Evolutionary conservation across 2,888 invertebrate genomes (phyloP), one percentile per base, ranked within the genome.

Genomic region (Lepidochrysops patricia): DNA sequence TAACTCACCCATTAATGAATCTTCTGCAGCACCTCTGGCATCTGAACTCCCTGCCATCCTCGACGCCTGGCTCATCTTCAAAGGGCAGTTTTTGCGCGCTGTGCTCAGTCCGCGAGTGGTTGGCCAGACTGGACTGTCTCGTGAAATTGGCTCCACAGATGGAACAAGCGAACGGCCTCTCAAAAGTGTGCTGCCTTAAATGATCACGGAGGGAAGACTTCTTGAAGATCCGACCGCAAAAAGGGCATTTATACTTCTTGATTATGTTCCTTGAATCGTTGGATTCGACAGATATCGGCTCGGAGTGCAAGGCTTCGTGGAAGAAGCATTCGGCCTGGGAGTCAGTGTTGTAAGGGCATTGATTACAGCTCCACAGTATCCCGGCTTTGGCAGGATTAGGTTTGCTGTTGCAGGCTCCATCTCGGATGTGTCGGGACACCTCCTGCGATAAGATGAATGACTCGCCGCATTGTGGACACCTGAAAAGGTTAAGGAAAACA

Each of bases 371-470:
- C 90, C 90, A 91, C 57, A 83, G 75, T 26, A 80, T 72, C 0
- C 79, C 74, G 0, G 79, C 71, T 57, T 64, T 73, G 4, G 72
- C 67, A 0, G 71, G 63, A 5, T 71, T 68, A 0, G 73, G 66
- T 25, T 68, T 64, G 49, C 75, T 72, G 64, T 82, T 86, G 74
- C 91, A 94, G 2, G 89, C 84, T 63, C 92, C 92, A 63, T 87
- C 84, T 61, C 92, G 86, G n/a, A 93, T 89, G 72, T 96, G 96
- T 9, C 91, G 90, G 0, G 94, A 91, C 9, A 96, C 90, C 72
- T 95, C 95, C 86, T 96, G 95, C 1, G 94, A 89, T 0, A 94
- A 83, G 0, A 91, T 90, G 72, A 96, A 95, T 9, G 87, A 81
- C 74, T 90, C 82, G 0, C 94, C 95, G 70, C 96, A 96, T 67